A percentile compares a stretch with the other conserved stretches of the same genome.
Evolutionary conservation across 2,797 vertebrate species (phyloP).

Genomic region (Scolopax bukidnonensis): DNA sequence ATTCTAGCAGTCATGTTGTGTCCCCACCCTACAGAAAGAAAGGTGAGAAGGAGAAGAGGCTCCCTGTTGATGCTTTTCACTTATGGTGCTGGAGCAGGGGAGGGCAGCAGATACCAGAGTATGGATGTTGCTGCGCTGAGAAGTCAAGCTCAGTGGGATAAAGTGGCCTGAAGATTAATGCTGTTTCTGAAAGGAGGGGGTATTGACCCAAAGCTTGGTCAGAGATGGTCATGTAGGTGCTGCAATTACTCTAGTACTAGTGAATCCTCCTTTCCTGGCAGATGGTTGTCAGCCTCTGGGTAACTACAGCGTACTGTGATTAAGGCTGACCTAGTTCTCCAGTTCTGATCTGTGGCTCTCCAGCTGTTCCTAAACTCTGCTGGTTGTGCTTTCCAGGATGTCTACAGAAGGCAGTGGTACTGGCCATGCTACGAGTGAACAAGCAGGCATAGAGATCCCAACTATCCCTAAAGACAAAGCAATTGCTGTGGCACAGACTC

Average conservation of each 20-base stretch:
- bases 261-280: neutral
- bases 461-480: neutral
- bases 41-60: neutral
- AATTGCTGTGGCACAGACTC: neutral
- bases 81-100: neutral
- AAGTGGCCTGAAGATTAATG: neutral
- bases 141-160: rapidly evolving
- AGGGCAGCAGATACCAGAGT: neutral
- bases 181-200: neutral
- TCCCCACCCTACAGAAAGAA: neutral
- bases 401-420: neutral
- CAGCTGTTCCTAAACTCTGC: neutral
- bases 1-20: neutral
- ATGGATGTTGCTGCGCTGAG: neutral
- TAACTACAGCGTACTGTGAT: neutral
- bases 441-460: neutral
- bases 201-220: neutral
- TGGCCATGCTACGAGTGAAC: neutral
- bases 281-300: neutral
- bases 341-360: neutral
- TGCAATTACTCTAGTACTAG: rapidly evolving
- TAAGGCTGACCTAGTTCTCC: neutral
- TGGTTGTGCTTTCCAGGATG: neutral
- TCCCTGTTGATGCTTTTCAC: neutral
- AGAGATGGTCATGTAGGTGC: neutral